phyloP scores from a whole-genome alignment of 1,140 invertebrate genomes.

The Pomacea maculata region DNA sequence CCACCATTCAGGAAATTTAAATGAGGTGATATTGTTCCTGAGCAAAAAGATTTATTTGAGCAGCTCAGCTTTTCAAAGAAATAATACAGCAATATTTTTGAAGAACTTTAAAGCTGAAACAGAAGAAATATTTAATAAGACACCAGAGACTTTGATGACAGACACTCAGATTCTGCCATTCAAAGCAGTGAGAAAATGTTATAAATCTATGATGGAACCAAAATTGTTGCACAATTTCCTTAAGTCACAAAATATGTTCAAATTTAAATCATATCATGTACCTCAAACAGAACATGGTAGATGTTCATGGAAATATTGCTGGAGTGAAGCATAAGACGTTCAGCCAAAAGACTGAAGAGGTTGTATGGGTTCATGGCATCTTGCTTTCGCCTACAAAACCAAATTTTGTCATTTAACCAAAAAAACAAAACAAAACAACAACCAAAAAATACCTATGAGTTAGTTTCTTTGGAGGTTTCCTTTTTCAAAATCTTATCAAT shows the following conservation, averaged over 20 bases:
- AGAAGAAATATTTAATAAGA: neutral
- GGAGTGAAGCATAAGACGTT: slow-evolving; percentile 88
- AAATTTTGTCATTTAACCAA: neutral
- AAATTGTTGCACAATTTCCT: neutral
- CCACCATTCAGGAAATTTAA: too few relatives aligned
- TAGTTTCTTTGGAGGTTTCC: too few relatives aligned
- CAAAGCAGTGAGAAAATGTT: neutral
- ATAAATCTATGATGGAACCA: neutral
- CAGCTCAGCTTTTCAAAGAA: too few relatives aligned
- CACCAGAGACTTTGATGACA: neutral
- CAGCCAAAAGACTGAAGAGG: slow-evolving; percentile 94
- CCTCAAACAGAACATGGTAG: slow-evolving; percentile 99
- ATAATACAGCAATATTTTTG: too few relatives aligned
- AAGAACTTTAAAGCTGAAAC: too few relatives aligned
- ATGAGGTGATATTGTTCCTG: too few relatives aligned
- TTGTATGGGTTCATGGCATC: slow-evolving; percentile 90
- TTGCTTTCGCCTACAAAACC: slow-evolving; percentile 85
- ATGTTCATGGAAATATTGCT: slow-evolving; percentile 89
- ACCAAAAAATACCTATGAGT: too few relatives aligned
- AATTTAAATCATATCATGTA: slow-evolving; percentile 51
- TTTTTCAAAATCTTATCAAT: too few relatives aligned
- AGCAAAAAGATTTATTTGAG: too few relatives aligned
- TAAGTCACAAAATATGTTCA: neutral
- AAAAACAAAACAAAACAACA: too few relatives aligned
- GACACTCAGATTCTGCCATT: neutral